These are phyloP conservation scores for Falco berigora DNA, from an alignment of 2,797 vertebrate species.

Conservation along the genomic window DNA sequence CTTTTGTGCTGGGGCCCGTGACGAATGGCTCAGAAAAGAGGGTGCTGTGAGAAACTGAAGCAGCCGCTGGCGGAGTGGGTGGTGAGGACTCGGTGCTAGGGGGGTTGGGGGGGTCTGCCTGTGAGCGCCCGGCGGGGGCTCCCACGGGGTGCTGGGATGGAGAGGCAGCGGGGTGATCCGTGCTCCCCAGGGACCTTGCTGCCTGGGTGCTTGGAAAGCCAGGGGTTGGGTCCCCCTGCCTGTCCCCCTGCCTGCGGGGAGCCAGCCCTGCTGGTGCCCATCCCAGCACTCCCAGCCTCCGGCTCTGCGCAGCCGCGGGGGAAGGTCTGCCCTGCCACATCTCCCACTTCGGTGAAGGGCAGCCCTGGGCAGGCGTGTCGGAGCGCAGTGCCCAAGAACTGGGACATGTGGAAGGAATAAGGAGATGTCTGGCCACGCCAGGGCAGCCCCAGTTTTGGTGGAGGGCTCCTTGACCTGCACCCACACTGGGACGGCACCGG, in stretches of 20 bases:
- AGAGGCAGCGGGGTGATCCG: rapidly evolving
- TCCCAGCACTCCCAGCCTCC: neutral
- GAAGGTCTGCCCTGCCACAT: rapidly evolving
- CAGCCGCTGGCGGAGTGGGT: constrained; percentile 41
- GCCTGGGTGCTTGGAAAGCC: neutral
- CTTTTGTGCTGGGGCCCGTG: constrained; percentile 59
- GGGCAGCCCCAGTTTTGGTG: neutral
- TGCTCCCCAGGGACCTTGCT: neutral
- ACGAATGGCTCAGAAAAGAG: constrained; percentile 67
- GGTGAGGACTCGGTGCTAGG: constrained; percentile 19
- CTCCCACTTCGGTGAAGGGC: neutral
- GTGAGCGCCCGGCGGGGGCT: neutral
- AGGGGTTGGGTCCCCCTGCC: rapidly evolving
- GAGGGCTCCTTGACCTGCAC: too few relatives aligned
- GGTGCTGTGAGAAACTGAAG: constrained; percentile 69
- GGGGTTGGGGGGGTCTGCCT: neutral
- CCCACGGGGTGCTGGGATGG: neutral
- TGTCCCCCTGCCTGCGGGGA: neutral
- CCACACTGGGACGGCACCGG: rapidly evolving
- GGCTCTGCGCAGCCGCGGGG: rapidly evolving
- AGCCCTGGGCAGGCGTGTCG: neutral
- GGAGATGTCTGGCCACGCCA: neutral
- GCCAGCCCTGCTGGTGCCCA: neutral
- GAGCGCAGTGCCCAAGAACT: rapidly evolving
- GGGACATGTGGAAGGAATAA: neutral